Evolutionary conservation across 2,113 vertebrate genomes (phyloP).

Genomic region (Lichenostomus cassidix): DNA sequence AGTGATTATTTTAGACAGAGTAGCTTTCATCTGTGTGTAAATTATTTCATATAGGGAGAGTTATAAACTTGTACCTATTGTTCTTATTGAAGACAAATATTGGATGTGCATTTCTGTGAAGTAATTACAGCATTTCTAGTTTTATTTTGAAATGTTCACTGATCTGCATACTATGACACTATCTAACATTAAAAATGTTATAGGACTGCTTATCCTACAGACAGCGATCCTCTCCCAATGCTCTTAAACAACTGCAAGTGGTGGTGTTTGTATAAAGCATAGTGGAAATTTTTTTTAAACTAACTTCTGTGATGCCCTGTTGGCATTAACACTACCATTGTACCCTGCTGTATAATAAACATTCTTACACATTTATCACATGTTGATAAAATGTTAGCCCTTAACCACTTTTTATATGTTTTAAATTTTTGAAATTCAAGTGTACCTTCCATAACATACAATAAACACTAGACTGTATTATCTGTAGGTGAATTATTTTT

Average conservation of each 20-base stretch:
- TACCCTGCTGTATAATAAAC: slow-evolving; percentile 85
- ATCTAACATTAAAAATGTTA: slow-evolving; percentile 75
- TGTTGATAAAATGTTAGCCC: slow-evolving; percentile 87
- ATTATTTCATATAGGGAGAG: slow-evolving; percentile 85
- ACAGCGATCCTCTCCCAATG: slow-evolving; percentile 66
- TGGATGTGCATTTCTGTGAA: slow-evolving; percentile 86
- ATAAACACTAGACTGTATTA: slow-evolving; percentile 88
- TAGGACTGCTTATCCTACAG: slow-evolving; percentile 62
- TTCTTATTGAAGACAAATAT: slow-evolving; percentile 78
- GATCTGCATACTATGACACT: slow-evolving; percentile 77
- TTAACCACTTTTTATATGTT: slow-evolving; percentile 94
- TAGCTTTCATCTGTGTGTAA: slow-evolving; percentile 88
- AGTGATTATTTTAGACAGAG: slow-evolving; percentile 90
- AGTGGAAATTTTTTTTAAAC: slow-evolving; percentile 84
- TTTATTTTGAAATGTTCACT: slow-evolving; percentile 85
- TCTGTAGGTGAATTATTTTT: slow-evolving; percentile 68
- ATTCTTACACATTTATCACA: slow-evolving; percentile 85
- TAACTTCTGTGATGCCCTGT: slow-evolving; percentile 80
- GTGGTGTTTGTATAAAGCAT: slow-evolving; percentile 90
- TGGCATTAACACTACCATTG: slow-evolving; percentile 84
- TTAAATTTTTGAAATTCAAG: slow-evolving; percentile 89
- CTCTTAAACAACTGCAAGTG: slow-evolving; percentile 78
- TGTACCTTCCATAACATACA: slow-evolving; percentile 92
- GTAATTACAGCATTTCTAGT: slow-evolving; percentile 83
- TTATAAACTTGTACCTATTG: slow-evolving; percentile 81